Conservation (phyloP, 2,888 invertebrate genomes). For the Polydrusus tereticollis region DNA sequence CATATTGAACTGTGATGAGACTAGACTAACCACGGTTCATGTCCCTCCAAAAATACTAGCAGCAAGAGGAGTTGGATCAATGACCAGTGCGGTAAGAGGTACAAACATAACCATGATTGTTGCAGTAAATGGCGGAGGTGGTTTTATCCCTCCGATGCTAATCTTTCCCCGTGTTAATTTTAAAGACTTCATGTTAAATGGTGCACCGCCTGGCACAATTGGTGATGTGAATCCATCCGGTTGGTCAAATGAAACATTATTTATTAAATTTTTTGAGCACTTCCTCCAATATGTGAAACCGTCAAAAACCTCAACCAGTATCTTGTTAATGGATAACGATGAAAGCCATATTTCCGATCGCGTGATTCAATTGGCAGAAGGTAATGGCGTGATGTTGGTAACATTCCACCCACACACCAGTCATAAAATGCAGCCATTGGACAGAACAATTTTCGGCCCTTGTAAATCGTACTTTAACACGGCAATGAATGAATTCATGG, state of each 20-base stretch:
- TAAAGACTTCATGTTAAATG: constrained; percentile 49
- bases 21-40: constrained; percentile 49
- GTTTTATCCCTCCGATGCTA: constrained; percentile 51
- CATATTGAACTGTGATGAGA: constrained; percentile 57
- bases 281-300: constrained; percentile 51
- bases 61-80: constrained; percentile 46
- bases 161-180: constrained; percentile 55
- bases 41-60: constrained; percentile 55
- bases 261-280: constrained; percentile 44
- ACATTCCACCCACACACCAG: constrained; percentile 51
- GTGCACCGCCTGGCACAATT: constrained; percentile 49
- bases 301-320: neutral
- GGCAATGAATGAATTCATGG: constrained; percentile 44
- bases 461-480: constrained; percentile 50
- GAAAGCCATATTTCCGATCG: constrained; percentile 55
- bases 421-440: constrained; percentile 53
- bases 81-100: constrained; percentile 52
- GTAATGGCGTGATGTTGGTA: constrained; percentile 53
- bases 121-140: constrained; percentile 53
- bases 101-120: constrained; percentile 50
- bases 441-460: constrained; percentile 54
- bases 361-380: constrained; percentile 16
- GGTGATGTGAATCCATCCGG: constrained; percentile 53
- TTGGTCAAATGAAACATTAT: constrained; percentile 54
- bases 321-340: constrained; percentile 56